Evolutionary conservation across 1,140 invertebrate species (phyloP).

Genomic region (Choristoneura fumiferana): DNA sequence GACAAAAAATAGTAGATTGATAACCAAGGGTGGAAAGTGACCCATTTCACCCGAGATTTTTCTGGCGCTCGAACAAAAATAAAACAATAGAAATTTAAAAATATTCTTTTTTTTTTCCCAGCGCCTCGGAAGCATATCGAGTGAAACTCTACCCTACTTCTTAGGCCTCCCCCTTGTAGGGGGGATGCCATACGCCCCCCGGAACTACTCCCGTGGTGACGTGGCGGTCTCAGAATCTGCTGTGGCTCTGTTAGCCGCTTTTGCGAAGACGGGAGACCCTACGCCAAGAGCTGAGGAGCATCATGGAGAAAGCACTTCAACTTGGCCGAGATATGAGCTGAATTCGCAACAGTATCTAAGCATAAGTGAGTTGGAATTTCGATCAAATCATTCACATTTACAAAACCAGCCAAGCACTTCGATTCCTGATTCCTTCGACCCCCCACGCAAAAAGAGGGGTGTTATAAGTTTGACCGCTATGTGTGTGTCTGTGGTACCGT

Average conservation of each 20-base stretch:
- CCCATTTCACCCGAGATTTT: too few species aligned
- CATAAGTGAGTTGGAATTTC: constrained; percentile 83
- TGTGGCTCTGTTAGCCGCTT: constrained; percentile 86
- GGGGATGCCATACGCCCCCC: constrained; percentile 77
- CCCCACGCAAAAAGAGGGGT: too few species aligned
- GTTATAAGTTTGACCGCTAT: too few species aligned
- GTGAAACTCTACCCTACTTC: constrained; percentile 92
- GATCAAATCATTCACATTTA: not conserved
- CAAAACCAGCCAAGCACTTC: too few species aligned
- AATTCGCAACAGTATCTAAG: constrained; percentile 87
- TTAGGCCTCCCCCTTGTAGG: constrained; percentile 90
- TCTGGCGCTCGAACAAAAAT: too few species aligned
- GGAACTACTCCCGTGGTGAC: constrained; percentile 88
- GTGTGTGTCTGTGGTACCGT: too few species aligned
- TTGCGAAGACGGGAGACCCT: constrained; percentile 87
- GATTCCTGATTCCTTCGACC: too few species aligned
- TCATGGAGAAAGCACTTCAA: constrained; percentile 78
- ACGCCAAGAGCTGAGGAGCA: constrained; percentile 48
- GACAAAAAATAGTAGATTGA: too few species aligned
- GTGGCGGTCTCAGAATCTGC: constrained; percentile 86
- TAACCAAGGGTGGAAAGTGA: too few species aligned
- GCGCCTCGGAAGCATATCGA: constrained; percentile 88
- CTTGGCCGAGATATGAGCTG: constrained; percentile 87
- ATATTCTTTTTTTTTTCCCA: constrained; percentile 64
- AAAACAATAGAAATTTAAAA: too few species aligned